phyloP scores from a whole-genome alignment of 2,797 vertebrate species.

The Aplochiton taeniatus region DNA sequence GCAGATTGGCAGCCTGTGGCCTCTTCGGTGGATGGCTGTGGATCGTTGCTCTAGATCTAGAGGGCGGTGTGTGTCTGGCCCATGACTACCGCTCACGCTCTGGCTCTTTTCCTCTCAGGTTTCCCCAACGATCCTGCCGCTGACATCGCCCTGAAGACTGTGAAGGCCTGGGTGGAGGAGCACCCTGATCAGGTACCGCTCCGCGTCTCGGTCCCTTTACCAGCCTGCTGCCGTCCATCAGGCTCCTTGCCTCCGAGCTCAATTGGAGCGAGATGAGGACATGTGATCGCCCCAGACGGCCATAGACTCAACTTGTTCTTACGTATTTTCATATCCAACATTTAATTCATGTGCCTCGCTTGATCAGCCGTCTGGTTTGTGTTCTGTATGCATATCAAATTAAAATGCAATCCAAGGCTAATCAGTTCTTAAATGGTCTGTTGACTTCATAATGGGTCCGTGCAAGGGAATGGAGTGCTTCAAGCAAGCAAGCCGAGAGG shows the following conservation, averaged over 20 bases:
- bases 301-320: constrained; percentile 38
- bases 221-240: constrained; percentile 21
- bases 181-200: constrained; percentile 87
- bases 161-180: constrained; percentile 88
- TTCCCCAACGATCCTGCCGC: constrained; percentile 97
- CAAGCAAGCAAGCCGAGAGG: constrained; percentile 46
- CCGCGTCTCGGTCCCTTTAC: no score
- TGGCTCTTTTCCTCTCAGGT: constrained; percentile 69
- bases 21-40: constrained; percentile 52
- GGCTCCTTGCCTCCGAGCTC: neutral
- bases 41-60: constrained; percentile 41
- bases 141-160: constrained; percentile 87
- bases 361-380: constrained; percentile 48
- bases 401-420: constrained; percentile 71
- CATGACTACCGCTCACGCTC: constrained; percentile 46
- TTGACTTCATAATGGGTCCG: constrained; percentile 64
- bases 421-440: constrained; percentile 69
- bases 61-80: constrained; percentile 36
- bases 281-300: constrained; percentile 36
- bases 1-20: constrained; percentile 38
- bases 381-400: constrained; percentile 67
- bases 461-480: constrained; percentile 38
- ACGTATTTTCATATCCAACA: constrained; percentile 30
- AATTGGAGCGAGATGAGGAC: constrained; percentile 29
- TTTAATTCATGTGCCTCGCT: constrained; percentile 45